Percentiles rank a stretch among this genome's conserved stretches.
These are phyloP conservation scores for Tachuris rubrigastra DNA, from an alignment of 2,113 vertebrate genomes.

Conservation along the genomic window DNA sequence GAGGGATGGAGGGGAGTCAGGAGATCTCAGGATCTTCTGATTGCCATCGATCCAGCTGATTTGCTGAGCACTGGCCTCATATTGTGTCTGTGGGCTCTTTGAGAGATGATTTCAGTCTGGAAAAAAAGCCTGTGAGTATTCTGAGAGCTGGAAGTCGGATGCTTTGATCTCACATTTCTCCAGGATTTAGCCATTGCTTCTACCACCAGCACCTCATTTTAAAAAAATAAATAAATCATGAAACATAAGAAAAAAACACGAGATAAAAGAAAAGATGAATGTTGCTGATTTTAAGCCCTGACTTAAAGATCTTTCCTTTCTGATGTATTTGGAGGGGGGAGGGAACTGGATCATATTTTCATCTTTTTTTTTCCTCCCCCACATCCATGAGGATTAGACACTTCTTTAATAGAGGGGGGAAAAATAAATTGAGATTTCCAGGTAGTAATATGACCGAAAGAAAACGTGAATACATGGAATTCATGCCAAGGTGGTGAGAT, in stretches of 20 bases:
- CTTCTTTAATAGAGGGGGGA: background rate
- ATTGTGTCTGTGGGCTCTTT: background rate
- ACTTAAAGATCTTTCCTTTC: background rate
- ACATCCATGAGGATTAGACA: background rate
- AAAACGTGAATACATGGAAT: background rate
- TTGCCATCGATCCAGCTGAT: background rate
- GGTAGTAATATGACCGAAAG: background rate
- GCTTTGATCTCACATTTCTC: background rate
- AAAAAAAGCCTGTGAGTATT: background rate
- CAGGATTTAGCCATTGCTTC: background rate
- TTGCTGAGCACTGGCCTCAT: background rate
- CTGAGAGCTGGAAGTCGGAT: background rate
- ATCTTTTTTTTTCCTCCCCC: too few relatives aligned
- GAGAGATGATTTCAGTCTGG: background rate
- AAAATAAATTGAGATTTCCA: background rate
- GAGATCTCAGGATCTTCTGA: background rate
- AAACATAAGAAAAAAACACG: background rate
- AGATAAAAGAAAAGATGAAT: background rate
- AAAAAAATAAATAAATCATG: background rate
- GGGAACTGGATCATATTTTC: background rate
- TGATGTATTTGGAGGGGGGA: background rate
- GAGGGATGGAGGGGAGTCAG: fast-evolving
- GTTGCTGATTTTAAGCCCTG: background rate
- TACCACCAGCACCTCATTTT: background rate
- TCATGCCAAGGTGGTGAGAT: background rate